Evolutionary conservation across 2,113 vertebrate species (phyloP), one percentile per base, ranked within the genome.

Genomic region (Promerops cafer): DNA sequence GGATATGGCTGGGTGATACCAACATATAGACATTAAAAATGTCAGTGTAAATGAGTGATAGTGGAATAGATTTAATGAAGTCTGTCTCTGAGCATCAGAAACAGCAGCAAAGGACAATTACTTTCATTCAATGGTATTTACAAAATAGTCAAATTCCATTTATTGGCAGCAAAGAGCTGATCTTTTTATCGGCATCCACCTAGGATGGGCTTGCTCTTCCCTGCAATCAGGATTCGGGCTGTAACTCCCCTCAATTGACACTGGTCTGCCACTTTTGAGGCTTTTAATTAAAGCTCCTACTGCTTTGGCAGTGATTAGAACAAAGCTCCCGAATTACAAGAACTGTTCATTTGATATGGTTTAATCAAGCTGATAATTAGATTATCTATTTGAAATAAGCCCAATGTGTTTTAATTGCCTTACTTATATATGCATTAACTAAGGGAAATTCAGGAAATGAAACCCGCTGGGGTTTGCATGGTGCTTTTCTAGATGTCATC

Each of bases 321-420:
- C 90, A 96, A 94, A 94, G 87, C 87, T 64, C 35, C 63, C 1
- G 37, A 93, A 93, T 94, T 65, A 92, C 76, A 82, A 91, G 91
- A 89, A 91, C 83, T 31, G 66, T 69, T 97, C 82, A 85, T 91
- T 96, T 94, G 87, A 84, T 88, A 94, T 74, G 87, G 96, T 75
- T 96, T 97, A 97, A 96, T 96, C 95, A 96, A 95, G 94, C 95
- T 85, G 89, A 96, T 96, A 97, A 97, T 97, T 93, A 95, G 90
- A 97, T 96, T 96, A 97, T 97, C 91, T 95, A 87, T 97, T 87
- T 95, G 94, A 97, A 96, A 96, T 95, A 94, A 89, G 82, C 78
- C 84, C 30, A 4, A 40, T 61, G 81, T 57, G 74, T 65, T 97
- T 93, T 94, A 96, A 97, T 72, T 94, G 87, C 92, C 78, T 96